These are phyloP conservation scores for Heliconius melpomene DNA, from an alignment of 1,140 invertebrate genomes.

Conservation along the genomic window DNA sequence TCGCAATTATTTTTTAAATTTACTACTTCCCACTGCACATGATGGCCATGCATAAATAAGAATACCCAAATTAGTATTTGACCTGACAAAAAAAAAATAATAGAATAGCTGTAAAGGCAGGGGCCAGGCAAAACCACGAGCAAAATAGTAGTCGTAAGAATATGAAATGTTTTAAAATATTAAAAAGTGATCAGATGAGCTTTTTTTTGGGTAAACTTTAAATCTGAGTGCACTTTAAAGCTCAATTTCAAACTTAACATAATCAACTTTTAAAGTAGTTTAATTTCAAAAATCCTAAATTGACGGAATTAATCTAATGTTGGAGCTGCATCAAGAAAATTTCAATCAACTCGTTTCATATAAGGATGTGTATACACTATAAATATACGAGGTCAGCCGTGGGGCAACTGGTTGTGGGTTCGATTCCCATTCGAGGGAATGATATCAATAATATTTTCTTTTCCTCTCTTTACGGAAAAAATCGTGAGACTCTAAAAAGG, in stretches of 20 bases:
- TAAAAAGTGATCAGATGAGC: background rate
- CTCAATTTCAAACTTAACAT: constrained; percentile 2
- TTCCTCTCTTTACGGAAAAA: too few species aligned
- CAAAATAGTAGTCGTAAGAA: background rate
- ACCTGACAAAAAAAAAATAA: too few species aligned
- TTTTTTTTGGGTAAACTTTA: background rate
- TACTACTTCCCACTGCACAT: too few species aligned
- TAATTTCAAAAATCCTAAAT: constrained; percentile 4
- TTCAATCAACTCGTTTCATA: background rate
- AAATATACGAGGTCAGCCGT: background rate
- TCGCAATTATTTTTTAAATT: too few species aligned
- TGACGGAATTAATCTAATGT: constrained; percentile 9
- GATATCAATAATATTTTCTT: too few species aligned
- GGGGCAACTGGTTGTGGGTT: too few species aligned
- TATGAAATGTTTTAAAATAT: background rate
- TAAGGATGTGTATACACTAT: background rate
- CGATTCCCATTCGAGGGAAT: too few species aligned
- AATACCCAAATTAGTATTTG: too few species aligned
- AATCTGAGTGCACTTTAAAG: background rate
- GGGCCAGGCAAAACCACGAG: too few species aligned
- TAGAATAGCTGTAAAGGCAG: too few species aligned
- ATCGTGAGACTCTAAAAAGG: too few species aligned
- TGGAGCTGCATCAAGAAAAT: constrained; percentile 7
- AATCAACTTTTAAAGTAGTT: background rate
- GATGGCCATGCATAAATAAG: too few species aligned